Evolutionary conservation across 1,140 invertebrate genomes (phyloP).

Genomic region (Hyphantria cunea): DNA sequence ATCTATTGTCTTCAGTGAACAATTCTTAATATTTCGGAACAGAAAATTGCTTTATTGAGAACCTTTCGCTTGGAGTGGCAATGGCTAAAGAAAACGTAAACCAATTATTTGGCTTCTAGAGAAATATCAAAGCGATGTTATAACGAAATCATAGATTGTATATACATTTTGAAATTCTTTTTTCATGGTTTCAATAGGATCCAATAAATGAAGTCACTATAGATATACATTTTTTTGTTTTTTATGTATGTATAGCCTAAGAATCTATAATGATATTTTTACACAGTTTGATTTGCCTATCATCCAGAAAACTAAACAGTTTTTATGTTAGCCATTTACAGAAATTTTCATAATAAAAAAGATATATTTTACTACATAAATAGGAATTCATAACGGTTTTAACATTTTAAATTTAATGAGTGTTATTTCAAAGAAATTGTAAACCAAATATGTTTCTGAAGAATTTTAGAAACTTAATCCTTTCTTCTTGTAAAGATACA

Average conservation of each 20-base stretch:
- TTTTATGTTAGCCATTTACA: too few relatives aligned
- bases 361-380: too few relatives aligned
- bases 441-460: conserved; percentile 1
- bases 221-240: too few relatives aligned
- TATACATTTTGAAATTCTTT: not conserved
- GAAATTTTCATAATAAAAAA: too few relatives aligned
- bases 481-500: conserved; percentile 5
- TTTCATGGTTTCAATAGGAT: not conserved
- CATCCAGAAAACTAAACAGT: too few relatives aligned
- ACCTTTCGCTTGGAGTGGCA: conserved; percentile 62
- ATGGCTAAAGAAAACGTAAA: conserved; percentile 57
- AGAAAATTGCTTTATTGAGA: conserved; percentile 58
- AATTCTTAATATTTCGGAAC: conserved; percentile 38
- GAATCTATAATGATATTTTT: too few relatives aligned
- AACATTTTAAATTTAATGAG: not conserved
- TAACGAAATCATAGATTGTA: conserved; percentile 14
- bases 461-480: conserved; percentile 9
- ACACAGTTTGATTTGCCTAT: too few relatives aligned
- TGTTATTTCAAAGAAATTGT: conserved; percentile 1
- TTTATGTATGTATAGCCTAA: too few relatives aligned
- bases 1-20: conserved; percentile 23
- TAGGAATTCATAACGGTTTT: too few relatives aligned
- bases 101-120: conserved; percentile 55
- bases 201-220: conserved; percentile 1
- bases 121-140: conserved; percentile 44